Conservation (phyloP, 2,113 vertebrate genomes). For the Brachyistius frenatus region DNA sequence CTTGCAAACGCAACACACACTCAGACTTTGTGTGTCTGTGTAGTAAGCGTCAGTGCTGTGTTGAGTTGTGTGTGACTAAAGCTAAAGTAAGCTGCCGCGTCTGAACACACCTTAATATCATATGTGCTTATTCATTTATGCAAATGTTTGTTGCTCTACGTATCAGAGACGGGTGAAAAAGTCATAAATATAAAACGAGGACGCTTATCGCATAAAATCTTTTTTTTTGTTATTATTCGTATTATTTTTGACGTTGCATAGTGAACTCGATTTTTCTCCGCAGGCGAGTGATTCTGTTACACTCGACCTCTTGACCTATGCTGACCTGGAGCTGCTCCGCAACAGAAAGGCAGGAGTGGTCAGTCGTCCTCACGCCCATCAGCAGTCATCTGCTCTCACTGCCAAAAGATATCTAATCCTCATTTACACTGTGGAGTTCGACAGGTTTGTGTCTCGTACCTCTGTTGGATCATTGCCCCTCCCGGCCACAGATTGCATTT, state of each 20-base stretch:
- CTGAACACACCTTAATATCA: no score
- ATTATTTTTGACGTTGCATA: neutral
- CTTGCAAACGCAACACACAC: no score
- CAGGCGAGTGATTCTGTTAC: slow-evolving; percentile 93
- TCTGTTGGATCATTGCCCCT: no score
- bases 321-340: slow-evolving; percentile 90
- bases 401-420: slow-evolving; percentile 95
- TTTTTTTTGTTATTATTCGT: neutral
- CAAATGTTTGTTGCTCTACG: no score
- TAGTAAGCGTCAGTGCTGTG: no score
- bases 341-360: slow-evolving; percentile 87
- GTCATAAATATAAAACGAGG: no score
- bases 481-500: neutral
- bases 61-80: no score
- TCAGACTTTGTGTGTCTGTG: no score
- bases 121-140: no score
- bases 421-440: slow-evolving; percentile 95
- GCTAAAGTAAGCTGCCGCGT: no score
- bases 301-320: slow-evolving; percentile 93
- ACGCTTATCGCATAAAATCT: neutral
- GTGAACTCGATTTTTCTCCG: slow-evolving; percentile 21
- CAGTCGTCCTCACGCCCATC: slow-evolving; percentile 77
- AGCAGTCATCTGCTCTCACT: slow-evolving; percentile 87
- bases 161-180: no score
- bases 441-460: slow-evolving; percentile 83